phyloP scores from a whole-genome alignment of 2,113 vertebrate species.

The Pantherophis guttatus region DNA sequence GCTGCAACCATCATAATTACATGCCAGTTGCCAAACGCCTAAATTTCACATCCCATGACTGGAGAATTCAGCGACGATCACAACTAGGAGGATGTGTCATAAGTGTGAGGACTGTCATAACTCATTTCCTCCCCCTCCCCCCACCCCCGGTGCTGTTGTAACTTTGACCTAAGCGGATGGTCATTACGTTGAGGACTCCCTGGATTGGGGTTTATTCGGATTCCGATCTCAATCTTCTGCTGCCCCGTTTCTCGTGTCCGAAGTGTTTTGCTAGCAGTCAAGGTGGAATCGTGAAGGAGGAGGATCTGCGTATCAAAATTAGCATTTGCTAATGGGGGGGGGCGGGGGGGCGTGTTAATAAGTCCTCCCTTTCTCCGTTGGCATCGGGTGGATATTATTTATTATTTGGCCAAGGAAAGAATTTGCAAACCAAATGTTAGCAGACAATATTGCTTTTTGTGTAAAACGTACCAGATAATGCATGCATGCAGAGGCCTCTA shows the following conservation, averaged over 20 bases:
- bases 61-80: no score
- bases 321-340: background rate
- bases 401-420: background rate
- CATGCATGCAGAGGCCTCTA: background rate
- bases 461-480: background rate
- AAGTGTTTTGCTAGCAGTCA: no score
- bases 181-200: background rate
- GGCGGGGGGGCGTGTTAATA: no score
- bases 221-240: no score
- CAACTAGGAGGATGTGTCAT: no score
- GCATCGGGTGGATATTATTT: background rate
- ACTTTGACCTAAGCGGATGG: no score
- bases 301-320: background rate
- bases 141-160: no score
- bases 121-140: fast-evolving
- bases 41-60: no score
- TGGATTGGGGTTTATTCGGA: background rate
- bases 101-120: no score
- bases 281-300: background rate
- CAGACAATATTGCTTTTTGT: background rate
- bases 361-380: background rate
- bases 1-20: no score
- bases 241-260: background rate
- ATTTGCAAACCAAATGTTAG: background rate
- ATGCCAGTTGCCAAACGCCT: no score